Evolutionary conservation across 2,113 vertebrate genomes (phyloP), one percentile per base, ranked within the genome.

Genomic region (Channa maculata): DNA sequence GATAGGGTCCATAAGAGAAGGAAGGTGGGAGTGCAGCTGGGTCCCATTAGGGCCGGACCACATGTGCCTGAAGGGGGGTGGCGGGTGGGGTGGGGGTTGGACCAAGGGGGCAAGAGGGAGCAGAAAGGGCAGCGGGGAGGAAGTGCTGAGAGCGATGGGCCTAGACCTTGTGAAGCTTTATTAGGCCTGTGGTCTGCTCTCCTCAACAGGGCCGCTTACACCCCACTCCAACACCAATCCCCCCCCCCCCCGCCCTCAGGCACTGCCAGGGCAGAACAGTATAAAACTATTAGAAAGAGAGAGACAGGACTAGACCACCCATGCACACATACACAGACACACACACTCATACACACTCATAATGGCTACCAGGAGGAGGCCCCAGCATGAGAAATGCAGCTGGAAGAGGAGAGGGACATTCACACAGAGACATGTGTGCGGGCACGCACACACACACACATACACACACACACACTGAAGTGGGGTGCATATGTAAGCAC

Each of bases 21-120:
- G 93, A 95, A 88, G 90, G 95, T 93, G 94, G 96, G 95, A 97
- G 96, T 96, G 97, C 98, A 99, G 97, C 97, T 99, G 97, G 95
- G 96, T 96, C 95, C 95, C 94, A 99, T 99, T 99, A 99, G 93
- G 93, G 91, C 68, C 88, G 93, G 96, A 95, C 96, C 97, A 96
- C 96, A 96, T 97, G 96, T 95, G 95, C 94, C 69, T 93, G 91
- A 91, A 94, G 95, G 74, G 78, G 44, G 65, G 66, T 59, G 54
- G 79, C 49, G 48, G 69, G 65, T 5, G 73, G 83, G 54, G 48
- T 50, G 45, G 48, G 77, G 62, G 69, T 64, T 92, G 96, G 80
- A 78, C 86, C 11, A 39, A 77, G 95, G 95, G 96, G 96, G 96
- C 95, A 95, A 94, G 94, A 94, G 95, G 92, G 86, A 87, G 85